A percentile compares a stretch with the other conserved stretches of the same genome.
These are phyloP conservation scores for Molossus alvarezi DNA, from an alignment of 2,797 vertebrate genomes.

Conservation along the genomic window DNA sequence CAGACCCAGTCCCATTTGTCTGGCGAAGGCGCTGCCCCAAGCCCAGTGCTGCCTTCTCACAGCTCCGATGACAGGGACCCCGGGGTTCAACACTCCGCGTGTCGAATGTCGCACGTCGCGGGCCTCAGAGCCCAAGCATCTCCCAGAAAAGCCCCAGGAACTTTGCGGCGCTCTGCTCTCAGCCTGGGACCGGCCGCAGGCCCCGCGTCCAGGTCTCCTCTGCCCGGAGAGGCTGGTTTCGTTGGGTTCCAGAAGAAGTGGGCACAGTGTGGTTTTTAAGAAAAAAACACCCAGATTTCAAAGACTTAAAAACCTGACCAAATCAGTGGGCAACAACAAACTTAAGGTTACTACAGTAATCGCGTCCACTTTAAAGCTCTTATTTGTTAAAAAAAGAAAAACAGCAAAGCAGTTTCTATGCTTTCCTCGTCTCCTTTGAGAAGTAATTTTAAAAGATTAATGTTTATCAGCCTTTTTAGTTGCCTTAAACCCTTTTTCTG, in stretches of 20 bases:
- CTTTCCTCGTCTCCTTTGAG: not conserved
- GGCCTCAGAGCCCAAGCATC: not conserved
- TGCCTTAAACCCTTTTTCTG: slow-evolving; percentile 35
- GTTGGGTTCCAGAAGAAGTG: not conserved
- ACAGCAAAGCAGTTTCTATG: not conserved
- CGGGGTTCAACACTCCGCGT: not conserved
- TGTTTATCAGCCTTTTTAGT: slow-evolving; percentile 21
- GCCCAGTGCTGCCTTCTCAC: not conserved
- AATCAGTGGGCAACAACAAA: not conserved
- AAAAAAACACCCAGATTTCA: not conserved
- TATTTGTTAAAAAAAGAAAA: not conserved
- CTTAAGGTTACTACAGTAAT: not conserved
- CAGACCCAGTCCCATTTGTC: slow-evolving; percentile 73
- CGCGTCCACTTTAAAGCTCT: slow-evolving; percentile 14
- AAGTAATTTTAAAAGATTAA: not conserved
- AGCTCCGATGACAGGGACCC: not conserved
- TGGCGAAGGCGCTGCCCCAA: slow-evolving; percentile 39
- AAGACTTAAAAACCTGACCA: not conserved
- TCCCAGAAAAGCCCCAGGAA: not conserved
- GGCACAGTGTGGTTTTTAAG: not conserved
- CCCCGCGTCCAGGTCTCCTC: not conserved
- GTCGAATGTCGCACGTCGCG: not conserved
- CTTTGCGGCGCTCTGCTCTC: not conserved
- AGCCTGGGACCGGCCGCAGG: not conserved
- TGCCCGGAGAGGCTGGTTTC: not conserved